These are phyloP conservation scores for Podabrus alpinus DNA, from an alignment of 2,888 invertebrate genomes.

Conservation along the genomic window DNA sequence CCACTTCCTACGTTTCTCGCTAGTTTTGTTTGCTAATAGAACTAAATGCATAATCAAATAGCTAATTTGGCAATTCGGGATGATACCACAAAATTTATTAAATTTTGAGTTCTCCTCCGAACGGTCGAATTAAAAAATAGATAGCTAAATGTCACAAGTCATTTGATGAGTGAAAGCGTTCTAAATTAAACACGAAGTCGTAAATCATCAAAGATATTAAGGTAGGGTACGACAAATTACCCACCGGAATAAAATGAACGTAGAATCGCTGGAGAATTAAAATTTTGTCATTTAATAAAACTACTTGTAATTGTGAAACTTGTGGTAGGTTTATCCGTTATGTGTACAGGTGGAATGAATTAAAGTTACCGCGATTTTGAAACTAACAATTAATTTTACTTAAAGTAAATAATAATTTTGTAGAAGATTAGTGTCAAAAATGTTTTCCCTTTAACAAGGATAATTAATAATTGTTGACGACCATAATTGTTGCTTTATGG, in stretches of 20 bases:
- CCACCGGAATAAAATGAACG: background rate
- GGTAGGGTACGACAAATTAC: slow-evolving; percentile 1
- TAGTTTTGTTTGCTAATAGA: background rate
- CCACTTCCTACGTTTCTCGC: background rate
- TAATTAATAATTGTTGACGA: background rate
- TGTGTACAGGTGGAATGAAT: background rate
- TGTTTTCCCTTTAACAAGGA: background rate
- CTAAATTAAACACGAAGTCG: background rate
- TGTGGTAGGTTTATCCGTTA: background rate
- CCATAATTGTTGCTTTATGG: slow-evolving; percentile 2
- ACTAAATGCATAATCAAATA: background rate
- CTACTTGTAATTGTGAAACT: background rate
- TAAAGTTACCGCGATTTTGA: background rate
- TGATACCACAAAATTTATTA: background rate
- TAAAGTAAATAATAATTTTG: background rate
- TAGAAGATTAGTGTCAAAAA: background rate
- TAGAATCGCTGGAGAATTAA: background rate
- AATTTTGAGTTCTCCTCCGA: background rate
- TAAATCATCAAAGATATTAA: slow-evolving; percentile 3
- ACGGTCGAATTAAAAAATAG: background rate
- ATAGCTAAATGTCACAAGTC: background rate
- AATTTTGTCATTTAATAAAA: background rate
- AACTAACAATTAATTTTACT: background rate
- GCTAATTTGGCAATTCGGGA: background rate
- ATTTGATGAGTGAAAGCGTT: background rate